These are phyloP conservation scores for Cremastobaeus sp. DNA, from an alignment of 2,888 invertebrate species.

Conservation along the genomic window DNA sequence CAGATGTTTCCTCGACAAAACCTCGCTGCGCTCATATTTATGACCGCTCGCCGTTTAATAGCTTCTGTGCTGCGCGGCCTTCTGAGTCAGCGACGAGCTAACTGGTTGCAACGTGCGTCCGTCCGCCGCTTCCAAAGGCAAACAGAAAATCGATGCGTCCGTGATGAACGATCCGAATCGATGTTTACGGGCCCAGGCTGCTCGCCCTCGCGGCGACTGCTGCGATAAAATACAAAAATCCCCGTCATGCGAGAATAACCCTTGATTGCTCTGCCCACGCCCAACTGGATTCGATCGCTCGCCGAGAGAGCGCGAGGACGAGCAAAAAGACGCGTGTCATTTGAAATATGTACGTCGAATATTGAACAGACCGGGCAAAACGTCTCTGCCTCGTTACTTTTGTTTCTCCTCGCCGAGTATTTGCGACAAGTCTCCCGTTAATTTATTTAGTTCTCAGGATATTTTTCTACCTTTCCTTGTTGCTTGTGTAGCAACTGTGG, in stretches of 20 bases:
- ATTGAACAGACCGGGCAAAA: slow-evolving; percentile 4
- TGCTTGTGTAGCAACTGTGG: too few species aligned
- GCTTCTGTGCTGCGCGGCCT: slow-evolving; percentile 66
- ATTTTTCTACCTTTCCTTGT: too few species aligned
- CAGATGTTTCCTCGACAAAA: slow-evolving; percentile 74
- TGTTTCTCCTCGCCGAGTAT: too few species aligned
- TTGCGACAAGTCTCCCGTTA: too few species aligned
- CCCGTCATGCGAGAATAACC: slow-evolving; percentile 24
- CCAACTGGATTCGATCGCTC: slow-evolving; percentile 16
- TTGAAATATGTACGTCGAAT: slow-evolving; percentile 15
- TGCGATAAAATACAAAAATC: slow-evolving; percentile 38
- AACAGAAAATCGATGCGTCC: slow-evolving; percentile 66
- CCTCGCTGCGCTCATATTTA: slow-evolving; percentile 75
- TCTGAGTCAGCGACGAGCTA: slow-evolving; percentile 33
- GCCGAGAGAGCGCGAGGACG: not conserved
- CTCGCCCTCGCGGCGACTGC: slow-evolving; percentile 45
- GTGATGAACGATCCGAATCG: slow-evolving; percentile 66
- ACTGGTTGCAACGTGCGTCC: slow-evolving; percentile 23
- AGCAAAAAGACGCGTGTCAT: slow-evolving; percentile 23
- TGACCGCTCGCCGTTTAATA: slow-evolving; percentile 74
- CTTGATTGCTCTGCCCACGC: slow-evolving; percentile 38
- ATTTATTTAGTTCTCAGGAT: too few species aligned
- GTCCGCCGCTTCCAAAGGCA: slow-evolving; percentile 61
- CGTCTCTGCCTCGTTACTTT: slow-evolving; percentile 2
- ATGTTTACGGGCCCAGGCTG: slow-evolving; percentile 60